Evolutionary conservation across 2,797 vertebrate genomes (phyloP), one percentile per base, ranked within the genome.

Genomic region (Triplophysa yarkandensis): DNA sequence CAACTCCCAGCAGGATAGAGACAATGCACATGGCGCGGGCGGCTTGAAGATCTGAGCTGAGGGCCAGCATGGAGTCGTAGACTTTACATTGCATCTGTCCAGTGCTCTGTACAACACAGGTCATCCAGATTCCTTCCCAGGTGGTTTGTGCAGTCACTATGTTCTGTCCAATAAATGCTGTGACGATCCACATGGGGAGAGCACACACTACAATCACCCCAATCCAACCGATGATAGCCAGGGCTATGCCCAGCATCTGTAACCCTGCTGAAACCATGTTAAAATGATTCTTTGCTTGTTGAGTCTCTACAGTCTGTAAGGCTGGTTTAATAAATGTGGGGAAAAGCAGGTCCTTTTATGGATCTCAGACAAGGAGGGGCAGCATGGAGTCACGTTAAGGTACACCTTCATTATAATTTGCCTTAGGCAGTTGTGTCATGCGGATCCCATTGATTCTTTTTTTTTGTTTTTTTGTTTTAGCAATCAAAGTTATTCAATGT

Each of bases 101-200:
- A 0, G 96, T 98, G 88, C 97, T 99, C 91, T 98, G 97, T 34
- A 95, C 91, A 87, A 98, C 92, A 0, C 96, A 99, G 85, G 0
- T 89, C 96, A 98, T 98, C 97, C 97, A 99, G 77, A 99, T 95
- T 32, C 96, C 96, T 54, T 96, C 92, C 95, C 95, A 97, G 23
- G 80, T 88, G 63, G 85, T 93, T 81, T 98, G 95, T 0, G 96
- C 92, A 0, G 93, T 94, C 80, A 98, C 91, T 1, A 99, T 98
- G 87, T 89, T 96, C 80, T 88, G 86, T 2, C 94, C 95, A 0
- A 97, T 46, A 77, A 95, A 98, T 16, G 95, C 95, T 0, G 95
- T 91, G 76, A 95, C 95, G 1, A 85, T 88, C 97, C 97, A 98
- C 93, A 94, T 94, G 55, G 97, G 97, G 7, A 98, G 68, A 0